Percentiles rank a stretch among this genome's conserved stretches.
phyloP scores from a whole-genome alignment of 2,888 invertebrate species.

The Netelia inedita region DNA sequence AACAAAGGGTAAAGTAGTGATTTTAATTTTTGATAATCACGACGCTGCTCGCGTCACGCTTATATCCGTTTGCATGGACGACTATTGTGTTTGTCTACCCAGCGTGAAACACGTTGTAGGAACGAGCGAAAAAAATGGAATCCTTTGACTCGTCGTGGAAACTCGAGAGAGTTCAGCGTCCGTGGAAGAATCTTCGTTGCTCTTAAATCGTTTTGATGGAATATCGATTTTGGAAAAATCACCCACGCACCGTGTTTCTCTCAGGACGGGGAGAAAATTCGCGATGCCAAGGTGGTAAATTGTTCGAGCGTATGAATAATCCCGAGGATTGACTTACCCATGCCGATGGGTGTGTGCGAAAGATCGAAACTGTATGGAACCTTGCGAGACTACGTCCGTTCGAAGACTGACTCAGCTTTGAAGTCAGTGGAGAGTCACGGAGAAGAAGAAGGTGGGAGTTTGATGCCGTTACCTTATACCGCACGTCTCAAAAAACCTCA shows the following conservation, averaged over 20 bases:
- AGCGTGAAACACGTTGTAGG: slow-evolving; percentile 15
- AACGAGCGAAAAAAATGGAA: slow-evolving; percentile 2
- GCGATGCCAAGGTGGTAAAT: neutral
- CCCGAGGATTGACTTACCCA: slow-evolving; percentile 64
- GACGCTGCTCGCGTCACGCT: slow-evolving; percentile 44
- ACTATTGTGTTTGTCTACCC: slow-evolving; percentile 42
- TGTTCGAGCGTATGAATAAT: neutral
- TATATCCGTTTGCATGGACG: slow-evolving; percentile 44
- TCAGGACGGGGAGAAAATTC: neutral
- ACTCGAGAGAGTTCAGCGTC: slow-evolving; percentile 40
- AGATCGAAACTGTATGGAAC: slow-evolving; percentile 55
- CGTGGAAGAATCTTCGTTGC: slow-evolving; percentile 14
- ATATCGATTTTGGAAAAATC: neutral
- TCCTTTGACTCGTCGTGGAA: slow-evolving; percentile 1
- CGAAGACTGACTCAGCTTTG: slow-evolving; percentile 68
- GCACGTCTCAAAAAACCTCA: slow-evolving; percentile 49
- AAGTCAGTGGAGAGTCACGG: slow-evolving; percentile 59
- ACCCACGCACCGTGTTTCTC: slow-evolving; percentile 5
- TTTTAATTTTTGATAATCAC: slow-evolving; percentile 4
- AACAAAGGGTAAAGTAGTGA: neutral
- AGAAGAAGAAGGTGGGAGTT: slow-evolving; percentile 66
- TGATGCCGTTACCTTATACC: slow-evolving; percentile 70
- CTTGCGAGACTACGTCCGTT: slow-evolving; percentile 66
- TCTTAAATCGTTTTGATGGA: neutral
- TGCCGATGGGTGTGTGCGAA: slow-evolving; percentile 58